Evolutionary conservation across 2,113 vertebrate species (phyloP), one percentile per base, ranked within the genome.

Genomic region (Rhynchomys soricoides): DNA sequence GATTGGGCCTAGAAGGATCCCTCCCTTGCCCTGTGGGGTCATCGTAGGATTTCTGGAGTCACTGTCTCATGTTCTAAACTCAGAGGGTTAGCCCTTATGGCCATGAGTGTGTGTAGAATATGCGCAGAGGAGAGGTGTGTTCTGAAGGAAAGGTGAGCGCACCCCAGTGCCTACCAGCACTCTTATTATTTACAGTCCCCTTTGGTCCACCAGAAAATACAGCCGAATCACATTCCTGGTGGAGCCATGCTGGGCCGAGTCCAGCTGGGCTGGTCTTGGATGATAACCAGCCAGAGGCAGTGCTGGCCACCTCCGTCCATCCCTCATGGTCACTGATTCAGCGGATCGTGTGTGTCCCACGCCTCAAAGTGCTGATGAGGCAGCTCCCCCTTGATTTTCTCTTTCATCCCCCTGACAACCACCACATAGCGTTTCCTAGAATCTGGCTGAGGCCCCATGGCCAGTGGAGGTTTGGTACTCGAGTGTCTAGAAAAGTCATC

Each of bases 301-400:
- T 96, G 95, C 96, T 12, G 21, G 94, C 95, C 1, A 7, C 97
- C 66, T 97, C 96, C 77, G 85, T 96, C 96, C 77, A 82, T 96
- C 89, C 95, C 95, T 90, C 1, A 0, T 21, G 89, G 97, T 26
- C 90, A 97, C 98, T 90, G 97, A 97, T 97, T 2, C 98, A 98
- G 98, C 97, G 90, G 97, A 96, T 98, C 94, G 11, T 48, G 0
- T 37, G 94, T 91, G 66, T 95, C 97, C 97, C 81, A 90, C 89
- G 50, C 91, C 45, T 94, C 52, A 88, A 91, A 91, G 95, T 96
- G 98, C 98, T 98, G 98, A 98, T 31, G 78, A 95, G 97, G 97
- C 90, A 91, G 97, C 88, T 97, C 95, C 66, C 86, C 93, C 90
- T 45, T 88, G 83, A 79, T 91, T 95, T 96, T 88, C 68, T 89